A percentile compares a stretch with the other conserved stretches of the same genome.
Conservation (phyloP, 2,888 invertebrate genomes). For the Opisthograptis luteolata region DNA sequence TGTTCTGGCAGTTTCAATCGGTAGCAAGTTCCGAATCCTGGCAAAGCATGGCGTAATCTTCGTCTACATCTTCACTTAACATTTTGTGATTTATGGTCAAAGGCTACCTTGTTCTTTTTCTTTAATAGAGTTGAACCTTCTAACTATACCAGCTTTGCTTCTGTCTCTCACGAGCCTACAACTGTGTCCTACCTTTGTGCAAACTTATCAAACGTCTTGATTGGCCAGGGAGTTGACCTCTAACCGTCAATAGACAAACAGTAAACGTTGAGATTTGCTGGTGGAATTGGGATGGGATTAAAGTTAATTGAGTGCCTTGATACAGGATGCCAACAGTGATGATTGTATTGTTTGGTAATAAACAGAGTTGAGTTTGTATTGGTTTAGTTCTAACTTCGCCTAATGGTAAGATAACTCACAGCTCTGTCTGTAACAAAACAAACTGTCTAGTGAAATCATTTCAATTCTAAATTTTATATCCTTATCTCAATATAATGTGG, state of each 20-base stretch:
- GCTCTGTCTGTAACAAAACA: neutral
- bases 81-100: no score
- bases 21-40: no score
- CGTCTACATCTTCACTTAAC: no score
- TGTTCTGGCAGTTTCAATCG: no score
- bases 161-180: neutral
- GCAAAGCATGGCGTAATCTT: neutral
- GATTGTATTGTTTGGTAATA: constrained; percentile 19
- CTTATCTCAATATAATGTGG: no score
- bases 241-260: constrained; percentile 22
- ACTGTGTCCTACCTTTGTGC: constrained; percentile 19
- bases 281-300: constrained; percentile 14
- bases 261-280: constrained; percentile 16
- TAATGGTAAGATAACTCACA: neutral
- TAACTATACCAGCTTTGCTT: neutral
- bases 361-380: constrained; percentile 10
- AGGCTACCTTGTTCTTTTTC: no score
- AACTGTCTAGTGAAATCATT: neutral
- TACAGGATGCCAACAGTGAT: constrained; percentile 2
- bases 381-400: neutral
- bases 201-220: constrained; percentile 32
- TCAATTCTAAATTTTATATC: no score
- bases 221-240: constrained; percentile 21
- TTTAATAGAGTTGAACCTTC: neutral
- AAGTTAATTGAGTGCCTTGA: constrained; percentile 17